Base-by-base conservation (phyloP, 2,113 vertebrate genomes). In the Campylomormyrus tamandua region DNA sequence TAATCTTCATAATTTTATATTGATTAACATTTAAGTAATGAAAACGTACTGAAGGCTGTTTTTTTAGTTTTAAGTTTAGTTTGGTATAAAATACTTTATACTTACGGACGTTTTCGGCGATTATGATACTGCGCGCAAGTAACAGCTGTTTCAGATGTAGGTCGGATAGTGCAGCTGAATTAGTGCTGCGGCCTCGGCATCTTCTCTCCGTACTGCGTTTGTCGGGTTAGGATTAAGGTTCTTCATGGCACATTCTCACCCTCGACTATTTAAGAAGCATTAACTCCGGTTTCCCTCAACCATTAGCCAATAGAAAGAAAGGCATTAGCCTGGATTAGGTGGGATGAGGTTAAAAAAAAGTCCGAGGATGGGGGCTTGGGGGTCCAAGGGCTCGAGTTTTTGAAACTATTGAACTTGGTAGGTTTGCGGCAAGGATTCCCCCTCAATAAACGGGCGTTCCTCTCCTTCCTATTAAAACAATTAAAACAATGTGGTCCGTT, bases 251-350 rank as follows among this genome's bases (percentile, higher is more conserved):
- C 93, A 93, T 96, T 95, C 95, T 94, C 94, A 94, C 90, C 92
- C 92, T 90, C 90, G 77, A 92, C 94, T 96, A 95, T 96, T 96
- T 96, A 96, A 96, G 95, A 95, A 93, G 94, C 95, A 93, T 95
- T 95, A 95, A 95, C 94, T 94, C 94, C 94, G 93, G 93, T 95
- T 95, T 95, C 94, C 93, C 92, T 93, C 93, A 92, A 91, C 95
- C 94, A 96, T 96, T 96, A 96, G 95, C 96, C 96, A 96, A 96
- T 96, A 95, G 95, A 95, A 96, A 95, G 95, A 94, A 95, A 95
- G 96, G 96, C 94, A 96, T 96, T 96, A 96, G 94, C 92, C 50
- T 90, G 96, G 96, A 96, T 96, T 96, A 96, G 93, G 94, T 93
- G 93, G 94, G 95, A 96, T 96, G 95, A 96, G 94, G 94, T 92